Base-by-base conservation (phyloP, 2,888 invertebrate species). In the Trisateles emortualis region DNA sequence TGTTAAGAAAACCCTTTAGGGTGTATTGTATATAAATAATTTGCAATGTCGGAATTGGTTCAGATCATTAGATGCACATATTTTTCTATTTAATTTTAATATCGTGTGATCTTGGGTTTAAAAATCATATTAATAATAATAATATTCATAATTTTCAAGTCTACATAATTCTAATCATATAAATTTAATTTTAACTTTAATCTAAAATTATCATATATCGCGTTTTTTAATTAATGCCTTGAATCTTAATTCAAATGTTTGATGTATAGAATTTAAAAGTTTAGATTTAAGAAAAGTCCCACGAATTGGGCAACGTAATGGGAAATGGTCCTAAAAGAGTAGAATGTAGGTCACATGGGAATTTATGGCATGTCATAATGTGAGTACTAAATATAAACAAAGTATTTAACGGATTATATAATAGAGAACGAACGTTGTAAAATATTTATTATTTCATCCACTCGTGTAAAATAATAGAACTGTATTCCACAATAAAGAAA, bases 31-130 rank as follows among this genome's bases (percentile, higher is more conserved):
- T 52, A 53, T 56, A 50, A 50, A 61, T 58, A 50, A 50, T 68
- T 70, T 72, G 72, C 72, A 72, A 68, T 68, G 72, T 66, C 36
- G 72, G 70, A 72, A 72, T 71, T 72, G 72, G 63, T 70, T 63
- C 59, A 47, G 39, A 49, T 69, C 57, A 40, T 61, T 50, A 52
- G 42, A 57, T 59, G 45, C 47, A 57, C 36, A 53, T 72, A 22
- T 53, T 55, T 51, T 42, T 33, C 14, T 14, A 42, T 35, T 39
- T 14, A 9, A n/a, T 24, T 51, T 62, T 54, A 9, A 16, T 57
- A 24, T 57, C 36, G 38, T 51, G 54, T 44, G 29, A 43, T 48
- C 38, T 60, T 40, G 10, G 38, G 53, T 64, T 39, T 13, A 17
- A 29, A 24, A 10, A 29, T 26, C 17, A 6, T 48, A 19, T 64